Evolutionary conservation across 2,888 invertebrate species (phyloP), one percentile per base, ranked within the genome.

Genomic region (Saturnia pavonia): DNA sequence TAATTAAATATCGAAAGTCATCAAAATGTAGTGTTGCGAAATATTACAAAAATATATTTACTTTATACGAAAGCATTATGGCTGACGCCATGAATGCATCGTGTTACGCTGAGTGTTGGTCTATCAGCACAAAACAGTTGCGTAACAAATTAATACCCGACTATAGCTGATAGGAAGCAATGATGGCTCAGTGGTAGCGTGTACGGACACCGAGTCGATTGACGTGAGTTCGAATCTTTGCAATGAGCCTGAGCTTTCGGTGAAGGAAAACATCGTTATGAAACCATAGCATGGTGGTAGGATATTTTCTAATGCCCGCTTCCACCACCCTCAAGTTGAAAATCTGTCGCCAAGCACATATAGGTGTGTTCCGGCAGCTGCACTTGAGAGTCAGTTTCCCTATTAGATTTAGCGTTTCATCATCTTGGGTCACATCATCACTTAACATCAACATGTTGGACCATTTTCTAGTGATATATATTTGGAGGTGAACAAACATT

Each of bases 81-180:
- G 27, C 57, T 60, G 57, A 60, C 57, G 57, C 57, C 14, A 27
- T 27, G 57, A 60, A 60, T 60, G 57, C 19, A 27, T 27, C 57
- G 57, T 25, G 25, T 60, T 60, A 60, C 57, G 27, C 12, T 27
- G 25, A 57, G 22, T 22, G 8, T 54, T 25, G 25, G 14, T 60
- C 16, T 27, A 60, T 60, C 57, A 14, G 25, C 27, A 60, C 12
- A 60, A 60, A 27, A 25, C 6, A 1, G 14, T 60, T 60, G 27
- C 27, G 57, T 27, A 60, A 54, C 22, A 54, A 54, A 60, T 60
- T 60, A 25, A 57, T 57, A 60, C 16, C 14, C 6, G 4, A 27
- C 57, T 14, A 27, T 27, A 27, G 12, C 14, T 60, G 57, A 60
- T 27, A 60, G 54, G 11, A 14, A 54, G 54, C 54, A 9, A 54